Conservation (phyloP, 2,888 invertebrate species). For the Ceramica pisi region DNA sequence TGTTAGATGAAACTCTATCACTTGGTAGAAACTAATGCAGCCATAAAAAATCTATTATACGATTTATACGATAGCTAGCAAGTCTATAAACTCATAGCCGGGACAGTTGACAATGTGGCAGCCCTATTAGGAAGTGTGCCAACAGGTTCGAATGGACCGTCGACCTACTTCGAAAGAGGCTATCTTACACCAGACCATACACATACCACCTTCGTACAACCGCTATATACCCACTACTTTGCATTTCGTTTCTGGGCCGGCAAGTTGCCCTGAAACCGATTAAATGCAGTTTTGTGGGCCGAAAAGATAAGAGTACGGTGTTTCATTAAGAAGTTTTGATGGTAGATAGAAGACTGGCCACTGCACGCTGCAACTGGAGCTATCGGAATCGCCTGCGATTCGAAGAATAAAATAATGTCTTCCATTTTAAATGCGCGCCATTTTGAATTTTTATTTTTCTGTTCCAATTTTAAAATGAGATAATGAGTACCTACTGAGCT, state of each 20-base stretch:
- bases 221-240: constrained; percentile 36
- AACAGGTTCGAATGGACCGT: constrained; percentile 69
- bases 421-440: constrained; percentile 6
- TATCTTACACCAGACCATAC: constrained; percentile 53
- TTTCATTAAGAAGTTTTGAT: constrained; percentile 60
- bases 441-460: constrained; percentile 34
- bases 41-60: constrained; percentile 1
- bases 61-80: constrained; percentile 1
- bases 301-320: constrained; percentile 46
- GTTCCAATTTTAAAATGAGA: constrained; percentile 20
- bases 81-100: background rate
- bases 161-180: constrained; percentile 66
- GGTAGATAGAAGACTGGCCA: constrained; percentile 36
- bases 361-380: constrained; percentile 2
- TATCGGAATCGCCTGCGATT: constrained; percentile 33
- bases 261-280: constrained; percentile 58
- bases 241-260: constrained; percentile 61
- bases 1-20: background rate
- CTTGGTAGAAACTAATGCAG: background rate
- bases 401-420: constrained; percentile 24
- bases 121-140: constrained; percentile 71
- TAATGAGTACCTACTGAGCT: background rate
- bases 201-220: constrained; percentile 32
- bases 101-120: constrained; percentile 45
- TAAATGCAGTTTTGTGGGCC: constrained; percentile 50